Base-by-base conservation (phyloP, 2,888 invertebrate species). In the Ischnus inquisitorius region DNA sequence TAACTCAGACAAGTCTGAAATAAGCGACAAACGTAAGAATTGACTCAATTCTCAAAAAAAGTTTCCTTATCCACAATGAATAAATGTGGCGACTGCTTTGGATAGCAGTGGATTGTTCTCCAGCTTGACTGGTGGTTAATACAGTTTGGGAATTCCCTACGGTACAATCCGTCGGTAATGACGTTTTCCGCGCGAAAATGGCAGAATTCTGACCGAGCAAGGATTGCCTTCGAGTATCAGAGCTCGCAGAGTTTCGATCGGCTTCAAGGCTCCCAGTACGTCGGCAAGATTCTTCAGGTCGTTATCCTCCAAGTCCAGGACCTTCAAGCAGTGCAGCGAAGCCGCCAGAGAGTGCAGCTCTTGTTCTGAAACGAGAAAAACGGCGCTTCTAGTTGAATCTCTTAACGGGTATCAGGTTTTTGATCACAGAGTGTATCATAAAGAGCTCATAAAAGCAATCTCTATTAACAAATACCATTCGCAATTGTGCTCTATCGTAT, bases 151-250 rank as follows among this genome's bases (percentile, higher is more conserved):
- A 22, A 48, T 10, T 41, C 28, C 43, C 54, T 19, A 3, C 14
- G 34, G 1, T 69, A 48, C 14, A 39, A 10, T 3, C 62, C 5
- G 69, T 10, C 14, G 81, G 43, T 81, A 48, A 46, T n/a, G 22
- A 41, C 16, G 41, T 3, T 71, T 39, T 22, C 19, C 12, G 22
- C 12, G 43, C 64, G n/a, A 8, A 16, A 14, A 19, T 25, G 12
- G 48, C 2, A 39, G 12, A 12, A 12, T 87, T 89, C 92, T 91
- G 91, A 95, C 95, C 90, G 95, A 93, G 88, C 95, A 95, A 3
- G 95, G 95, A 90, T 95, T 96, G 65, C 95, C 95, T 80, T 94
- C 93, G 41, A 96, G 93, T 68, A 92, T 90, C 19, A 96, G 90
- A 12, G 94, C 93, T n/a, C 87, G 89, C 6, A 95, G 92, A 78